Evolutionary conservation across 2,797 vertebrate genomes (phyloP).

Genomic region (Crax fasciolata): DNA sequence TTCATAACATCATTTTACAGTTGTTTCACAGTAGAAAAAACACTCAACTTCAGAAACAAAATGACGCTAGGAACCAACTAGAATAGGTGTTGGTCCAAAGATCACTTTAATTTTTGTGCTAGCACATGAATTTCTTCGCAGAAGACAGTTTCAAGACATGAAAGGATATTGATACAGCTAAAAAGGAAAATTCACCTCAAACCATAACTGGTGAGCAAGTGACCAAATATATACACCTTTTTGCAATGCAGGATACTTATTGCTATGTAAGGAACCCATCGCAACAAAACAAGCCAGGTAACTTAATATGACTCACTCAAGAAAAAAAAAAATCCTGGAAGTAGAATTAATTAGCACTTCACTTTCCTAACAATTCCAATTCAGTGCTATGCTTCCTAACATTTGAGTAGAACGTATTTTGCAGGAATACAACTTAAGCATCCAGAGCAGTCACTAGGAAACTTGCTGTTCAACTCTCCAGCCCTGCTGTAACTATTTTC

Average conservation of each 20-base stretch:
- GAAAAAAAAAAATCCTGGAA: background rate
- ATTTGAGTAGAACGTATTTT: background rate
- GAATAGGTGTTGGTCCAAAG: background rate
- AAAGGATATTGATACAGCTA: background rate
- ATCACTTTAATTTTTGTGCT: background rate
- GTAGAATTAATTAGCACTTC: background rate
- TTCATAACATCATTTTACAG: slow-evolving; percentile 45
- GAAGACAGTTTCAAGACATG: background rate
- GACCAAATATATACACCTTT: background rate
- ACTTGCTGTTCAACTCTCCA: background rate
- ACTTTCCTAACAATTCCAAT: background rate
- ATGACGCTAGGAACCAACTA: background rate
- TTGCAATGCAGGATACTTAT: background rate
- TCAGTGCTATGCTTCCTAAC: background rate
- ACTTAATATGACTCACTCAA: background rate
- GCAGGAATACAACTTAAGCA: background rate
- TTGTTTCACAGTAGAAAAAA: slow-evolving; percentile 3
- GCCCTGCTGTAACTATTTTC: background rate
- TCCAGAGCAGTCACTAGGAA: background rate
- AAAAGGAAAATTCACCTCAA: background rate
- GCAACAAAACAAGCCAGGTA: background rate
- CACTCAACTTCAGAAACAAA: background rate
- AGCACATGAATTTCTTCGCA: background rate
- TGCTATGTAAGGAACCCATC: background rate
- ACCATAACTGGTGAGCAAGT: background rate